A percentile compares a stretch with the other conserved stretches of the same genome.
phyloP scores from a whole-genome alignment of 2,113 vertebrate genomes.

The Mustela nigripes region DNA sequence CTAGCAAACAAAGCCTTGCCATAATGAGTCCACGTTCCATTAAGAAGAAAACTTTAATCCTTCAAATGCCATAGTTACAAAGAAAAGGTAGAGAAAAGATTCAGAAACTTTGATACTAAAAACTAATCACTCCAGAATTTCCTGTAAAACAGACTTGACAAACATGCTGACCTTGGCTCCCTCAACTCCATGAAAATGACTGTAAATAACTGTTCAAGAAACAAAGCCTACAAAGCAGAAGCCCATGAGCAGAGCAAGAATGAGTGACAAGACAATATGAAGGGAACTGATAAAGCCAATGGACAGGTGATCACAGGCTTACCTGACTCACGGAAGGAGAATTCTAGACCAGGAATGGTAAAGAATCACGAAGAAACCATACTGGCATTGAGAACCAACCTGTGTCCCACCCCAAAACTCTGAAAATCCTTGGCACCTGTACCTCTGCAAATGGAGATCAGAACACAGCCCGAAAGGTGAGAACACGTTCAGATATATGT shows the following conservation, averaged over 20 bases:
- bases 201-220: neutral
- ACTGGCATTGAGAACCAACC: neutral
- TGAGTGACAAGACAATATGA: neutral
- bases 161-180: neutral
- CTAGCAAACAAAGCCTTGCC: slow-evolving; percentile 51
- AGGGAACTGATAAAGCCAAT: neutral
- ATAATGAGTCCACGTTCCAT: neutral
- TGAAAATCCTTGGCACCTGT: neutral
- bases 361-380: neutral
- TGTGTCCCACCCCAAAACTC: neutral
- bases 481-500: neutral
- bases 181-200: neutral
- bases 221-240: neutral
- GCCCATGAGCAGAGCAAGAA: neutral
- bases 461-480: neutral
- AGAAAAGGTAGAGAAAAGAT: neutral
- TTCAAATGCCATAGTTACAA: neutral
- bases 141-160: neutral
- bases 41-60: slow-evolving; percentile 57
- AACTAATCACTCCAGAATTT: neutral
- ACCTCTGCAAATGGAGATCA: neutral
- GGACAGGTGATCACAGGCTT: neutral
- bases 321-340: neutral
- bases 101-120: neutral
- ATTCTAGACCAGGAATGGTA: neutral